These are phyloP conservation scores for Oryzias celebensis DNA, from an alignment of 2,113 vertebrate genomes.

Conservation along the genomic window DNA sequence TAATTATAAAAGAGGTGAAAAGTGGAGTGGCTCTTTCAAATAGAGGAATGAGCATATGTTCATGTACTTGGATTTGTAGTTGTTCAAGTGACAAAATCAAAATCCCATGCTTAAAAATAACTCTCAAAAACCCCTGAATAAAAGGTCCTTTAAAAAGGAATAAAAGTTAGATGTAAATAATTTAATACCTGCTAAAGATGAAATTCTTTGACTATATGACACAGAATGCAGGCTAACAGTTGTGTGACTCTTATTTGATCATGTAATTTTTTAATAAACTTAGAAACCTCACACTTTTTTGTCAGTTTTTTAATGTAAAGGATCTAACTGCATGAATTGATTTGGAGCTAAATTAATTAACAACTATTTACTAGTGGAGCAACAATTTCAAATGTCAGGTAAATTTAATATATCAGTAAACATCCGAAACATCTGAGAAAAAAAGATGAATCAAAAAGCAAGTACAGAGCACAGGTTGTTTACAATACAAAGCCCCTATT, in stretches of 20 bases:
- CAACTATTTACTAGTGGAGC: too few species aligned
- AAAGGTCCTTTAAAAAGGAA: slow-evolving; percentile 16
- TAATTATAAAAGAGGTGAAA: slow-evolving; percentile 1
- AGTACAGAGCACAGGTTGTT: too few species aligned
- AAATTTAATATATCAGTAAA: too few species aligned
- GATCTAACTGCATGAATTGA: not conserved
- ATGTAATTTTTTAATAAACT: slow-evolving; percentile 5
- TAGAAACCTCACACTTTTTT: not conserved
- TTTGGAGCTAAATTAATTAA: not conserved
- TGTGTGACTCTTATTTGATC: too few species aligned
- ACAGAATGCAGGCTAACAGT: slow-evolving; percentile 22
- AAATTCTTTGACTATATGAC: slow-evolving; percentile 4
- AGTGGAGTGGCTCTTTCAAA: not conserved
- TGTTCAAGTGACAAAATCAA: slow-evolving; percentile 28
- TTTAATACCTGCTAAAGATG: slow-evolving; percentile 1
- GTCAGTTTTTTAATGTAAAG: not conserved
- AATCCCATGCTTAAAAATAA: slow-evolving; percentile 27
- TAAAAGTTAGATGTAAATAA: slow-evolving; percentile 14
- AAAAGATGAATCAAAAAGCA: too few species aligned
- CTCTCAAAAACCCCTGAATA: not conserved
- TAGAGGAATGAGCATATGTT: slow-evolving; percentile 7
- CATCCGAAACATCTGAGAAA: too few species aligned
- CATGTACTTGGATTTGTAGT: slow-evolving; percentile 45
- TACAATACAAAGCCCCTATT: too few species aligned
- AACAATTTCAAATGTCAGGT: too few species aligned